Evolutionary conservation across 53 echinoderm and acorn worm genomes (phyloP).

Genomic region (Stichopus horrens): DNA sequence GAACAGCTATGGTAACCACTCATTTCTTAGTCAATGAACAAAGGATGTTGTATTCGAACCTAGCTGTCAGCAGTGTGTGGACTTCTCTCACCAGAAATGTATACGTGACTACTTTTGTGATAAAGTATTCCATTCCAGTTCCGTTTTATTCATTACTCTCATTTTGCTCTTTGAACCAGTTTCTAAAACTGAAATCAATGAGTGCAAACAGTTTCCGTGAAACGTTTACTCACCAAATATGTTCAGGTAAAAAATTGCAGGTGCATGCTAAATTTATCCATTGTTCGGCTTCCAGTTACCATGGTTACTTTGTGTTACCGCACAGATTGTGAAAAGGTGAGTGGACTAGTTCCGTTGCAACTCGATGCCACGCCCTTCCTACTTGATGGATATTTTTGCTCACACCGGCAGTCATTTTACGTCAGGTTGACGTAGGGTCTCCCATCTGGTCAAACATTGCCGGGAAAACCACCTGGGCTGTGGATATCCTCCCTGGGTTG

Average conservation of each 20-base stretch:
- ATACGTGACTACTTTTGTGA: not conserved
- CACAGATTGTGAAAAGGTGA: not conserved
- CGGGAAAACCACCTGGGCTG: not conserved
- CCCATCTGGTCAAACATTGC: conserved; percentile 4
- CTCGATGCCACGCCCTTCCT: not conserved
- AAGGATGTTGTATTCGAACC: no score
- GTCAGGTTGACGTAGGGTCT: not conserved
- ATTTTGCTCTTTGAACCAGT: conserved; percentile 6
- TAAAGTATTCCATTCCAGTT: not conserved
- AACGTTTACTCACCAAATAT: not conserved
- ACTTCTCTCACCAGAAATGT: not conserved
- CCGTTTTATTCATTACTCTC: not conserved
- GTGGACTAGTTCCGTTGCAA: not conserved
- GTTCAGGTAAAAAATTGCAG: not conserved
- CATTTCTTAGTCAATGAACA: no score
- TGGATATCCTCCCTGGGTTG: not conserved
- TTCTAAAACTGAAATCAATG: not conserved
- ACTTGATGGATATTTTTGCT: not conserved
- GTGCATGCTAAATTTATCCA: conserved; percentile 1
- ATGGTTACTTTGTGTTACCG: not conserved
- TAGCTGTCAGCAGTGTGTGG: no score
- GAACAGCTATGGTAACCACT: no score
- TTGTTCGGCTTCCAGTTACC: not conserved
- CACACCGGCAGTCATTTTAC: not conserved
- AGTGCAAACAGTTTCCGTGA: conserved; percentile 2